phyloP scores from a whole-genome alignment of 37 sponge, comb jelly and placozoan genomes.

The Dysidea cf. avara region DNA sequence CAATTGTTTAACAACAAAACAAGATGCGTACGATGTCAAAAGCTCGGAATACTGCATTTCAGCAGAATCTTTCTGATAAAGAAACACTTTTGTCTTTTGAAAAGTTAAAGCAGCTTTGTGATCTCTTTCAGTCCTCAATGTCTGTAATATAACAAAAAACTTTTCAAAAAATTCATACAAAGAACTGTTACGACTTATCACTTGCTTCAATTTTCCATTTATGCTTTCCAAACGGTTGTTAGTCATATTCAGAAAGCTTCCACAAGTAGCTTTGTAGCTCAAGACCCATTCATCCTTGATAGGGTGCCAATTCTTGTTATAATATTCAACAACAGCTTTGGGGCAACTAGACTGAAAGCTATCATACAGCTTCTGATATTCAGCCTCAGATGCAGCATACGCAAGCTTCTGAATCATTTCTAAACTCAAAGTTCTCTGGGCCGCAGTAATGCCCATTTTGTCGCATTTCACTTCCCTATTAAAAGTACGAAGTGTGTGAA shows the following conservation, averaged over 20 bases:
- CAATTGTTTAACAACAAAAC: slow-evolving; percentile 29
- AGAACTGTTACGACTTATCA: slow-evolving; percentile 29
- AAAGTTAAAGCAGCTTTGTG: slow-evolving; percentile 30
- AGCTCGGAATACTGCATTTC: slow-evolving; percentile 27
- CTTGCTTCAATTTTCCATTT: neutral
- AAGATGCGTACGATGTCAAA: slow-evolving; percentile 39
- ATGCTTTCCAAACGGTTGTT: slow-evolving; percentile 6
- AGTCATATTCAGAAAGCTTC: slow-evolving; percentile 24
- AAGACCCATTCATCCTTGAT: no score
- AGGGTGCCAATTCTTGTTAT: slow-evolving; percentile 61
- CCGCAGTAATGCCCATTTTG: slow-evolving; percentile 42
- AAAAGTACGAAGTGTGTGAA: slow-evolving; percentile 35
- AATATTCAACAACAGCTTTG: slow-evolving; percentile 39
- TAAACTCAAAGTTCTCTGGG: slow-evolving; percentile 14
- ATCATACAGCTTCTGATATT: slow-evolving; percentile 35
- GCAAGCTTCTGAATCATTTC: slow-evolving; percentile 52
- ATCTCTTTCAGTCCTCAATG: slow-evolving; percentile 44
- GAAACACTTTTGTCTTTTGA: slow-evolving; percentile 8
- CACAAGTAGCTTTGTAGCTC: slow-evolving; percentile 20
- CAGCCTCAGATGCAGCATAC: slow-evolving; percentile 31
- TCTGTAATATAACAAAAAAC: slow-evolving; percentile 21
- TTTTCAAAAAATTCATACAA: slow-evolving; percentile 21
- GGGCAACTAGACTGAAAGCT: slow-evolving; percentile 12
- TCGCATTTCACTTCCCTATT: slow-evolving; percentile 40
- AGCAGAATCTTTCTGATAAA: slow-evolving; percentile 9